Evolutionary conservation across 2,888 invertebrate species (phyloP).

Genomic region (Agonopterix arenella): DNA sequence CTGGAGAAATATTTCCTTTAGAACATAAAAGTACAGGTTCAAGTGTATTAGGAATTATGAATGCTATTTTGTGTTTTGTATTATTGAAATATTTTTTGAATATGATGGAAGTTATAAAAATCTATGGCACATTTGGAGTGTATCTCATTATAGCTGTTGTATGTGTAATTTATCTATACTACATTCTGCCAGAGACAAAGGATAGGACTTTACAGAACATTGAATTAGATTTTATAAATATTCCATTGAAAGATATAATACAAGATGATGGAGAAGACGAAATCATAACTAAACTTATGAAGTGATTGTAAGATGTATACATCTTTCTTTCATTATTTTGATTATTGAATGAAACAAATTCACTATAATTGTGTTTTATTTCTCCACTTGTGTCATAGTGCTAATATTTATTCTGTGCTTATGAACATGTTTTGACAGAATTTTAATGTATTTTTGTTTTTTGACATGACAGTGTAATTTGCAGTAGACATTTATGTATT

Average conservation of each 20-base stretch:
- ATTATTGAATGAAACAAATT: too few species aligned
- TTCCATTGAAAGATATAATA: not conserved
- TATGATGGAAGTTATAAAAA: not conserved
- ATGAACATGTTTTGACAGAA: too few species aligned
- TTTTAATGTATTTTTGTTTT: too few species aligned
- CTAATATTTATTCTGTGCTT: too few species aligned
- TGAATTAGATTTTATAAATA: conserved; percentile 1
- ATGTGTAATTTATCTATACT: not conserved
- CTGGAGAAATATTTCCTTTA: conserved; percentile 2
- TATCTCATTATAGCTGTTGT: not conserved
- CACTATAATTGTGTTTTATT: too few species aligned
- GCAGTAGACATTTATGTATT: too few species aligned
- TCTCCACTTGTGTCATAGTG: too few species aligned
- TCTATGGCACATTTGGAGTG: conserved; percentile 1
- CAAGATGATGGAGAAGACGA: not conserved
- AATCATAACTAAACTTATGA: too few species aligned
- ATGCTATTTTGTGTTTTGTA: not conserved
- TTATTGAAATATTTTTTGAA: not conserved
- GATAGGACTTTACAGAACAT: conserved; percentile 11
- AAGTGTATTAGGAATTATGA: not conserved
- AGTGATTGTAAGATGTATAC: too few species aligned
- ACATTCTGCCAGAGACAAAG: conserved; percentile 1
- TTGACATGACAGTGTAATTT: too few species aligned
- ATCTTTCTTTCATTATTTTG: too few species aligned
- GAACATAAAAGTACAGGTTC: too few species aligned